Evolutionary conservation across 2,113 vertebrate genomes (phyloP), one percentile per base, ranked within the genome.

Genomic region (Monopterus albus): DNA sequence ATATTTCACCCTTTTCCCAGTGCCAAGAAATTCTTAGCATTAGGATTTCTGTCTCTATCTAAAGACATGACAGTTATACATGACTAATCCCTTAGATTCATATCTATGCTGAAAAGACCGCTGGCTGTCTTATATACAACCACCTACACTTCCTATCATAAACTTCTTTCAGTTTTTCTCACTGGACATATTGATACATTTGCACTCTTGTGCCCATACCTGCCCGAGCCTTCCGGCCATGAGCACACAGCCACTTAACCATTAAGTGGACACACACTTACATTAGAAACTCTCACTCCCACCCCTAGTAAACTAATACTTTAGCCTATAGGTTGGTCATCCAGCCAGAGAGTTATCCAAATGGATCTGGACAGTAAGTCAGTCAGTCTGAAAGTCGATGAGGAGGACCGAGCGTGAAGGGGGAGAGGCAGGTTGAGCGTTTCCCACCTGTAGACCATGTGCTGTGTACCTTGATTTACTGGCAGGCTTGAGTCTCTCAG

Each of bases 261-360:
- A 31, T 72, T 86, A 90, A 93, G 92, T 93, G 91, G 87, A 88
- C 79, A 29, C 47, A 64, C 90, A 86, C 88, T 89, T 88, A 71
- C 85, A 82, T 25, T 66, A 83, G 49, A 57, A 60, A 80, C 75
- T 60, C 79, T 79, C 63, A 26, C 76, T 81, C 53, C 21, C 49
- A 62, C 55, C 56, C 49, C 29, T 39, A 70, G 64, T 55, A 59
- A 57, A 74, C 43, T 45, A 13, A 38, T 20, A 64, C 36, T 71
- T 67, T 12, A 58, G 61, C 77, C 83, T 53, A 62, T 63, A 86
- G 81, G 82, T 80, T 75, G 72, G 76, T 81, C 83, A 46, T 62
- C 57, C 60, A 52, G 52, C 25, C 45, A 61, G 33, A 23, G 72
- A 82, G 79, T 73, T 20, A 4, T 63, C 18, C 74, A 63, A 50